Evolutionary conservation across 2,113 vertebrate species (phyloP).

Genomic region (Terrapene triunguis): DNA sequence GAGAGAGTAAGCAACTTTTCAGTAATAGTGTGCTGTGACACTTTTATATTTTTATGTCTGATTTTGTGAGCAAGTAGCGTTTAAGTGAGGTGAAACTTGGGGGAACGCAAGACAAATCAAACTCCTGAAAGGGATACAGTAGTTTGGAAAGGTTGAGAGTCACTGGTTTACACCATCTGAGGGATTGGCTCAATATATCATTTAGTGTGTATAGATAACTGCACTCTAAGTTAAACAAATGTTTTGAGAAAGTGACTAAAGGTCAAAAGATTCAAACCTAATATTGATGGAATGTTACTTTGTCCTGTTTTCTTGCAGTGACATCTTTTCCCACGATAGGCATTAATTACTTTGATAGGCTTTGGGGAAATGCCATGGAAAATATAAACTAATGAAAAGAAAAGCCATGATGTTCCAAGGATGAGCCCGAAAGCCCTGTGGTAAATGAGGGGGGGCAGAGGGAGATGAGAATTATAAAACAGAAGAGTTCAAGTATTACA

Average conservation of each 20-base stretch:
- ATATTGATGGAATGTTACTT: conserved; percentile 40
- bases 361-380: conserved; percentile 47
- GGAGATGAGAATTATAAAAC: background rate
- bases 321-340: conserved; percentile 51
- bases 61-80: no score
- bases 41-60: no score
- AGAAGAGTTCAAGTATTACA: conserved; percentile 29
- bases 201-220: conserved; percentile 20
- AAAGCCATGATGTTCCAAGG: conserved; percentile 38
- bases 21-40: no score
- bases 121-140: no score
- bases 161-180: background rate
- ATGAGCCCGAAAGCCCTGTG: conserved; percentile 48
- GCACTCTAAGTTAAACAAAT: conserved; percentile 40
- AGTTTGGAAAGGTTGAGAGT: no score
- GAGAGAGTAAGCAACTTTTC: no score
- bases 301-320: conserved; percentile 29
- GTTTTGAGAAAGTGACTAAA: conserved; percentile 46
- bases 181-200: background rate
- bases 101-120: no score
- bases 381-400: conserved; percentile 44
- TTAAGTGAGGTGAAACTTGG: no score
- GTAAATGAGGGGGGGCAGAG: background rate
- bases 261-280: conserved; percentile 42
- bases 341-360: conserved; percentile 73